These are phyloP conservation scores for Cyclura pinguis DNA, from an alignment of 2,797 vertebrate species.

Conservation along the genomic window DNA sequence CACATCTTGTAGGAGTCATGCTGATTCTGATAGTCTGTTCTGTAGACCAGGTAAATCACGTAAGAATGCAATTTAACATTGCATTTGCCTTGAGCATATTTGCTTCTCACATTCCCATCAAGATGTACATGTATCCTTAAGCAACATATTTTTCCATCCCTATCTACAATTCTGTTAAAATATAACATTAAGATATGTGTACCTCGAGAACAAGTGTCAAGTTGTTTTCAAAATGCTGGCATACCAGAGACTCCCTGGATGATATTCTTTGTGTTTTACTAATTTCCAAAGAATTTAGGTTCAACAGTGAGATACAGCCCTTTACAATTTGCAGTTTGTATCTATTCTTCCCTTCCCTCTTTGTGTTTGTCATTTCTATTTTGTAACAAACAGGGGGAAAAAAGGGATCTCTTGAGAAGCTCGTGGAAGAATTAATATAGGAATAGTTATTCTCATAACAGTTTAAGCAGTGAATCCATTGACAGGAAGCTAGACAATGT, in stretches of 20 bases:
- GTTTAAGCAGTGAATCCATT: neutral
- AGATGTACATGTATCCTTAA: neutral
- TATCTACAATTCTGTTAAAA: neutral
- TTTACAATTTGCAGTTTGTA: neutral
- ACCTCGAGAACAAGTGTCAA: neutral
- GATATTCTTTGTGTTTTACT: neutral
- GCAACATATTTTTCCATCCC: neutral
- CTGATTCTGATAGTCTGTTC: neutral
- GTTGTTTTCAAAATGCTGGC: neutral
- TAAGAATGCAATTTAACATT: neutral
- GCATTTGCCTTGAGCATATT: too few relatives aligned
- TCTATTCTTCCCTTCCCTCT: neutral
- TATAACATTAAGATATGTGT: neutral
- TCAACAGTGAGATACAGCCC: neutral
- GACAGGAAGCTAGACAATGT: neutral
- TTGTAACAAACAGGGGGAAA: neutral
- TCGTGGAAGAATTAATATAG: neutral
- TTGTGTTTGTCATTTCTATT: neutral
- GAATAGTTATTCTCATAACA: neutral
- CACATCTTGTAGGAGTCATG: neutral
- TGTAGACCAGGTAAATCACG: neutral
- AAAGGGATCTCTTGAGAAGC: neutral
- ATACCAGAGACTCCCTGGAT: neutral
- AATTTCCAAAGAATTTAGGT: neutral
- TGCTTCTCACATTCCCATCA: too few relatives aligned